phyloP scores from a whole-genome alignment of 1,140 invertebrate genomes.

The Anadara kagoshimensis region DNA sequence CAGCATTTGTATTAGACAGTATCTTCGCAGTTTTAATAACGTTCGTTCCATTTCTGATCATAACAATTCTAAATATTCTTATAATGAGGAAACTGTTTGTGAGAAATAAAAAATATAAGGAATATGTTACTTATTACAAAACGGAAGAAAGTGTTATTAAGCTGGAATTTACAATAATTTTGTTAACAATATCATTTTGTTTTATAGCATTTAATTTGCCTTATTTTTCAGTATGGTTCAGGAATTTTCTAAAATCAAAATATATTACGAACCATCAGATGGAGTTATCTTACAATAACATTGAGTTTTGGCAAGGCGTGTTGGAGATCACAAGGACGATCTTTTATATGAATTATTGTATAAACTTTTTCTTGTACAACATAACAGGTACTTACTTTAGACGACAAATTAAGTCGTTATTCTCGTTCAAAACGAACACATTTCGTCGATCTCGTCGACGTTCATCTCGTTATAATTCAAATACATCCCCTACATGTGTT shows the following conservation, averaged over 20 bases:
- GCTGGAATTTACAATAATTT: slow-evolving; percentile 56
- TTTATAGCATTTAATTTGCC: slow-evolving; percentile 58
- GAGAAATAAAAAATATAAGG: slow-evolving; percentile 36
- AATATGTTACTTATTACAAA: slow-evolving; percentile 15
- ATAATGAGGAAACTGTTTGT: slow-evolving; percentile 50
- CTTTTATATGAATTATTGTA: slow-evolving; percentile 67
- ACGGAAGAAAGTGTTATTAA: slow-evolving; percentile 52
- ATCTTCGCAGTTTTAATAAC: slow-evolving; percentile 54
- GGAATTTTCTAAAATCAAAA: slow-evolving; percentile 37
- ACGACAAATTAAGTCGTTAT: slow-evolving; percentile 45
- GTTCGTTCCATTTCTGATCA: slow-evolving; percentile 51
- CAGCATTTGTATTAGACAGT: slow-evolving; percentile 54
- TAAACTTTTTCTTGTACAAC: slow-evolving; percentile 70
- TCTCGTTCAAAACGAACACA: background rate
- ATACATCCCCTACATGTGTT: too few species aligned
- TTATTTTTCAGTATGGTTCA: slow-evolving; percentile 58
- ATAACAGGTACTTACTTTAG: slow-evolving; percentile 64
- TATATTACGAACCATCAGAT: slow-evolving; percentile 5
- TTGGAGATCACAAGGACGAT: slow-evolving; percentile 58
- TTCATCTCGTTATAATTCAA: too few species aligned
- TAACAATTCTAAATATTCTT: slow-evolving; percentile 50
- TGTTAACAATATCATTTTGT: slow-evolving; percentile 55
- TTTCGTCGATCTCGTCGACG: too few species aligned
- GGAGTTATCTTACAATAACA: background rate
- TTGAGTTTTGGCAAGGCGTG: slow-evolving; percentile 41